Percentiles rank a stretch among this genome's conserved stretches.
Evolutionary conservation across 2,797 vertebrate genomes (phyloP).

Genomic region (Pseudopleuronectes americanus): DNA sequence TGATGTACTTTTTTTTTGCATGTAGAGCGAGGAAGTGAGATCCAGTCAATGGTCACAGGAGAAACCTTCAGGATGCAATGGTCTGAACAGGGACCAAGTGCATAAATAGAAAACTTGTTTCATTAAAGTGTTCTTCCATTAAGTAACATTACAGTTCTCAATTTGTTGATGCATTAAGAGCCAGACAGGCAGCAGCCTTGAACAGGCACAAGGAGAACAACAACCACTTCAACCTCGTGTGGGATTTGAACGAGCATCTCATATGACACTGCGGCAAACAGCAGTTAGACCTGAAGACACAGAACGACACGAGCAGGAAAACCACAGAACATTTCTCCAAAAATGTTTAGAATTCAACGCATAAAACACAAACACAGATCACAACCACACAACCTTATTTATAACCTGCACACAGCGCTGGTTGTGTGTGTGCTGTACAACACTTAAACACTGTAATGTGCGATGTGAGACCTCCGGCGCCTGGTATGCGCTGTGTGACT

Average conservation of each 20-base stretch:
- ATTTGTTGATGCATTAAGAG: background rate
- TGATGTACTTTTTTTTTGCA: too few species aligned
- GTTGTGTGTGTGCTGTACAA: too few species aligned
- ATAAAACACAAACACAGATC: too few species aligned
- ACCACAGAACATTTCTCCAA: too few species aligned
- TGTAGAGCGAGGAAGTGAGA: too few species aligned
- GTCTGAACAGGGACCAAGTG: too few species aligned
- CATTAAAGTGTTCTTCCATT: background rate
- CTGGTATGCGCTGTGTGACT: slow-evolving; percentile 40
- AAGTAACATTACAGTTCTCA: background rate
- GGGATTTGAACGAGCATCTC: background rate
- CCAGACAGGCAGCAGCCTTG: background rate
- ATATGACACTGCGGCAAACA: background rate
- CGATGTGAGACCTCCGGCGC: slow-evolving; percentile 20
- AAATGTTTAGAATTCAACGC: background rate
- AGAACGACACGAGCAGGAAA: background rate
- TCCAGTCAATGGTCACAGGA: too few species aligned
- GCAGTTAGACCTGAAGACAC: background rate
- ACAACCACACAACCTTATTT: background rate
- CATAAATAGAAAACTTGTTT: background rate
- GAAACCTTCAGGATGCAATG: too few species aligned
- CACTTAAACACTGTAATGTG: slow-evolving; percentile 12
- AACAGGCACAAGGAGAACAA: background rate
- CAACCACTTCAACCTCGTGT: background rate
- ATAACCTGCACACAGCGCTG: slow-evolving; percentile 9